These are phyloP conservation scores for Trididemnum miniatum DNA, from an alignment of 23 tunicate species.

Conservation along the genomic window DNA sequence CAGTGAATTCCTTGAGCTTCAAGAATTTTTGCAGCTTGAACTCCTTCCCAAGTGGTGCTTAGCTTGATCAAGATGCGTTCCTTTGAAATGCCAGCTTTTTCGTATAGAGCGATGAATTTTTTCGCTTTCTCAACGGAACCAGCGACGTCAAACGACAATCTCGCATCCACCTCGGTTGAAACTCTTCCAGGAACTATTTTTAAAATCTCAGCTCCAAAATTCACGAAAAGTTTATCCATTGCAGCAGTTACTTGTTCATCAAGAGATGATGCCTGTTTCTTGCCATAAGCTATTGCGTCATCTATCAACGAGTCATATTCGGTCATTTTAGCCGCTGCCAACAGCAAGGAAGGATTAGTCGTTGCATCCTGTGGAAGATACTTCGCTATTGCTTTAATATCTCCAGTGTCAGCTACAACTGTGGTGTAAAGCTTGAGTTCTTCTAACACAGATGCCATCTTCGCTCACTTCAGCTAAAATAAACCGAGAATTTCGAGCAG, in stretches of 20 bases:
- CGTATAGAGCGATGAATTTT: conserved; percentile 74
- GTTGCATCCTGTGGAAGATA: conserved; percentile 95
- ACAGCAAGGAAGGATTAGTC: conserved; percentile 91
- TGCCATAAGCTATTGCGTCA: conserved; percentile 79
- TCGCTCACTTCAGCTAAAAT: background rate
- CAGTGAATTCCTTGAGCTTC: conserved; percentile 97
- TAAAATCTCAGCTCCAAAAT: conserved; percentile 73
- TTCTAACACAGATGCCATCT: conserved; percentile 53
- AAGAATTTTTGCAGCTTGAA: conserved; percentile 87
- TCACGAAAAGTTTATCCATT: conserved; percentile 91
- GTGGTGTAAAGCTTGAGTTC: conserved; percentile 56
- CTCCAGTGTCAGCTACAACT: conserved; percentile 99
- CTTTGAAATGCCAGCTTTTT: conserved; percentile 72
- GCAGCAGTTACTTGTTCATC: conserved; percentile 84
- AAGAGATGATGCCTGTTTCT: conserved; percentile 27
- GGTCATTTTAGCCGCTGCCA: conserved; percentile 88
- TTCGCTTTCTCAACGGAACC: conserved; percentile 82
- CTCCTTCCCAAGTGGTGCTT: conserved; percentile 99
- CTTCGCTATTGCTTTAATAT: conserved; percentile 76
- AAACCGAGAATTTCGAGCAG: no score
- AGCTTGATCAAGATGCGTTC: conserved; percentile 94
- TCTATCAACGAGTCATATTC: conserved; percentile 65
- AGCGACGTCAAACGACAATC: conserved; percentile 89
- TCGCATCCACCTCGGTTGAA: conserved; percentile 95
- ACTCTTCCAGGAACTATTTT: conserved; percentile 91